Percentiles rank a stretch among this genome's conserved stretches.
phyloP scores from a whole-genome alignment of 1,140 invertebrate species.

The Potamilus streckersoni region DNA sequence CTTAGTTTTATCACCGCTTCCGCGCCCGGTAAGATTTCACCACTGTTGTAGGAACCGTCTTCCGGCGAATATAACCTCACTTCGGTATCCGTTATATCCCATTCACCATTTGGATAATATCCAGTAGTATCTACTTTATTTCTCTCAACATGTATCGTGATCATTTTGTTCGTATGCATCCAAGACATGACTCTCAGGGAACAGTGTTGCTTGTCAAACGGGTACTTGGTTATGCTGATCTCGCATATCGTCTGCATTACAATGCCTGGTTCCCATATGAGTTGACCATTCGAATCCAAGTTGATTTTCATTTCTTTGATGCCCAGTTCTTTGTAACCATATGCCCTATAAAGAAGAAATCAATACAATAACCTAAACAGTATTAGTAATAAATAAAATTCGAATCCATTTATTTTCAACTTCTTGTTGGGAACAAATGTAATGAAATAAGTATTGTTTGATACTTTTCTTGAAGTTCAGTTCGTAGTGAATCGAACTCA shows the following conservation, averaged over 20 bases:
- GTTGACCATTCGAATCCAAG: slow-evolving; percentile 45
- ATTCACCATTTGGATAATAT: slow-evolving; percentile 50
- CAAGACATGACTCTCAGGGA: slow-evolving; percentile 65
- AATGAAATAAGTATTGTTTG: too few species aligned
- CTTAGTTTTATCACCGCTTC: slow-evolving; percentile 59
- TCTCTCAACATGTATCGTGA: slow-evolving; percentile 36
- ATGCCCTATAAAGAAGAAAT: slow-evolving; percentile 40
- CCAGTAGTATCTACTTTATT: slow-evolving; percentile 19
- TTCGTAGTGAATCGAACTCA: too few species aligned
- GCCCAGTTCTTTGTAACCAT: slow-evolving; percentile 53
- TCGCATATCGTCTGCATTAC: slow-evolving; percentile 56
- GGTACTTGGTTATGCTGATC: slow-evolving; percentile 55
- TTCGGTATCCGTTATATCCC: slow-evolving; percentile 43
- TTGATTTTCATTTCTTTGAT: slow-evolving; percentile 54
- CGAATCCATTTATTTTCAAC: too few species aligned
- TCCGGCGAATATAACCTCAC: slow-evolving; percentile 38
- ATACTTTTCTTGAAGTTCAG: too few species aligned
- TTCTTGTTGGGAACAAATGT: too few species aligned
- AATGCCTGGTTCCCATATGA: slow-evolving; percentile 57
- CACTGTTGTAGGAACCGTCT: slow-evolving; percentile 26
- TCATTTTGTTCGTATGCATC: slow-evolving; percentile 63
- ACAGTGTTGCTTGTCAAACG: slow-evolving; percentile 58
- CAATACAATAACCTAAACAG: too few species aligned
- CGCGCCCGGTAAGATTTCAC: slow-evolving; percentile 41
- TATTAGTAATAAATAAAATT: too few species aligned